Base-by-base conservation (phyloP, 2,797 vertebrate genomes). In the Melanogrammus aeglefinus region DNA sequence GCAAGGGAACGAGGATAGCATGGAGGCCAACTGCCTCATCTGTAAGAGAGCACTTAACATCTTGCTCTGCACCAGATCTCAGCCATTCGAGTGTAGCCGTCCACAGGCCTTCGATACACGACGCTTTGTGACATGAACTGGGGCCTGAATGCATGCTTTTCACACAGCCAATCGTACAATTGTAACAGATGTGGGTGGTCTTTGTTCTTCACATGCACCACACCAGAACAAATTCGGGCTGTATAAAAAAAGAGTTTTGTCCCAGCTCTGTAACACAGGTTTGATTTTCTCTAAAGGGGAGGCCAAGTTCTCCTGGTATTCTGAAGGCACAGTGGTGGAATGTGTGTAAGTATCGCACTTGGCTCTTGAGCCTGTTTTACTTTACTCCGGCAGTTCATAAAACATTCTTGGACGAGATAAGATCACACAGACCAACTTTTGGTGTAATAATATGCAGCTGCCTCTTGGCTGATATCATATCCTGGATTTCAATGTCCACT, bases 381-480 rank as follows among this genome's bases (percentile, higher is more conserved):
- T 90, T 88, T 85, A 86, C 75, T 77, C 82, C 79, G 72, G 85
- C 81, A 89, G 80, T 90, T 90, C 86, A 72, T 77, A 89, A 89
- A 86, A 89, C 84, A 88, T 81, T 91, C 86, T 89, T 83, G 79
- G 92, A 92, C 85, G 80, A 91, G 92, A 94, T 94, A 94, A 92
- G 87, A 92, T 94, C 92, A 87, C 88, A 85, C 87, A 90, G 88
- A 90, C 89, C 90, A 90, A 91, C 87, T 87, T 75, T 84, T 83
- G 78, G 81, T 79, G 80, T 93, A 95, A 94, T 92, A 93, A 92
- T 88, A 93, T 91, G 87, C 93, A 94, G 92, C 92, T 94, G 94
- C 80, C 92, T 81, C 75, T 84, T 86, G 89, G 93, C 88, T 91
- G 88, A 92, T 90, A 92, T 93, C 90, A 91, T 90, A 91, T 85